phyloP scores from a whole-genome alignment of 2,113 vertebrate genomes.

The Nesoenas mayeri region DNA sequence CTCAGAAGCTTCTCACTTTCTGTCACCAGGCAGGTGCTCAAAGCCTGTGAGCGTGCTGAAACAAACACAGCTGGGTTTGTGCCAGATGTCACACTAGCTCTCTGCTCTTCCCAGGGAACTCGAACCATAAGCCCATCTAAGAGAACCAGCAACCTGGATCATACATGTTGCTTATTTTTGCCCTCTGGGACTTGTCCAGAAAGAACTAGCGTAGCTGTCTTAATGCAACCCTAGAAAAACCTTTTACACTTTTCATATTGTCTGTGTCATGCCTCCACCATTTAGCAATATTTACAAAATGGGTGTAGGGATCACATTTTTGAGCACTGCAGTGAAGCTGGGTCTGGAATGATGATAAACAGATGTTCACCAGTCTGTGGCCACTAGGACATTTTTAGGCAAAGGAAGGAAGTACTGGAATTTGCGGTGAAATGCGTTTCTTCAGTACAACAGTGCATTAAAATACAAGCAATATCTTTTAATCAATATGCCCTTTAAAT shows the following conservation, averaged over 20 bases:
- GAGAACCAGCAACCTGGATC: not conserved
- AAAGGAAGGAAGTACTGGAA: not conserved
- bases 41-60: not conserved
- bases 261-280: not conserved
- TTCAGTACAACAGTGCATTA: not conserved
- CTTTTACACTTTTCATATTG: not conserved
- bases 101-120: not conserved
- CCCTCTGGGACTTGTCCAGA: not conserved
- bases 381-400: not conserved
- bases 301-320: not conserved
- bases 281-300: not conserved
- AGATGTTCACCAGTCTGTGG: not conserved
- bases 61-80: not conserved
- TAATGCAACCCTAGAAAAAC: not conserved
- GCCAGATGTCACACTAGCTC: not conserved
- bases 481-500: not conserved
- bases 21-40: not conserved
- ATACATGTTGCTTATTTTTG: not conserved
- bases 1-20: not conserved
- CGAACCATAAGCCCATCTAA: not conserved
- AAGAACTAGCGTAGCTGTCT: not conserved
- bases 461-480: not conserved
- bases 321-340: not conserved
- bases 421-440: not conserved
- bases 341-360: not conserved